These are phyloP conservation scores for Galendromus occidentalis DNA, from an alignment of 1,140 invertebrate species.

Conservation along the genomic window DNA sequence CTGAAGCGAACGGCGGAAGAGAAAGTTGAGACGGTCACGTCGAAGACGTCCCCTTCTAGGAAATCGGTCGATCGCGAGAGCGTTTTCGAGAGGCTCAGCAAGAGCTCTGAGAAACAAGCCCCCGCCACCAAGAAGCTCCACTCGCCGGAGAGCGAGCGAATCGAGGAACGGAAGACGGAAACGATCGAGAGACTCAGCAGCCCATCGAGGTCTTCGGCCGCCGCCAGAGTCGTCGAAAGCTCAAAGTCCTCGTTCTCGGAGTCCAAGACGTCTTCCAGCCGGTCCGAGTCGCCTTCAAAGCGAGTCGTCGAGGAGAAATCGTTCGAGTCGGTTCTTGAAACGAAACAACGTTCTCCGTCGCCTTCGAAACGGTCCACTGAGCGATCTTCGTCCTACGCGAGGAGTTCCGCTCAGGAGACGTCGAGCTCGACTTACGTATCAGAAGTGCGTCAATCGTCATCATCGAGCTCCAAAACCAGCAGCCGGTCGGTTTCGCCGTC, in stretches of 20 bases:
- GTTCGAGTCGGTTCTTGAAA: background rate
- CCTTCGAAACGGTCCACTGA: background rate
- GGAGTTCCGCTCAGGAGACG: background rate
- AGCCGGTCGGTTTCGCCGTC: background rate
- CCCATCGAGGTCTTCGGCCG: too few species aligned
- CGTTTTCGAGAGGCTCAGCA: too few species aligned
- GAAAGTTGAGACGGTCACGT: background rate
- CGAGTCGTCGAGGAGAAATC: background rate
- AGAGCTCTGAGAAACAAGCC: too few species aligned
- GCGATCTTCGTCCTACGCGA: background rate
- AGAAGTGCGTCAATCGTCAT: background rate
- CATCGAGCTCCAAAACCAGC: background rate
- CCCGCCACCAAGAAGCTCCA: too few species aligned
- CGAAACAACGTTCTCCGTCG: background rate
- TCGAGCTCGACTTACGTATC: conserved; percentile 6
- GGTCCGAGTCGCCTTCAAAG: background rate
- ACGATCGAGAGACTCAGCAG: too few species aligned
- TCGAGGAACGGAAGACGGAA: too few species aligned
- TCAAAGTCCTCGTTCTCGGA: too few species aligned
- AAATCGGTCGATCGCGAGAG: too few species aligned
- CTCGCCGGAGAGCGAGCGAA: too few species aligned
- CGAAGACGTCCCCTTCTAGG: background rate
- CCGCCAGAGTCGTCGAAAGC: too few species aligned
- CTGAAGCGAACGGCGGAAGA: background rate
- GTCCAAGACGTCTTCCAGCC: too few species aligned